Base-by-base conservation (phyloP, 1,140 invertebrate genomes). In the Trichonephila inaurata region DNA sequence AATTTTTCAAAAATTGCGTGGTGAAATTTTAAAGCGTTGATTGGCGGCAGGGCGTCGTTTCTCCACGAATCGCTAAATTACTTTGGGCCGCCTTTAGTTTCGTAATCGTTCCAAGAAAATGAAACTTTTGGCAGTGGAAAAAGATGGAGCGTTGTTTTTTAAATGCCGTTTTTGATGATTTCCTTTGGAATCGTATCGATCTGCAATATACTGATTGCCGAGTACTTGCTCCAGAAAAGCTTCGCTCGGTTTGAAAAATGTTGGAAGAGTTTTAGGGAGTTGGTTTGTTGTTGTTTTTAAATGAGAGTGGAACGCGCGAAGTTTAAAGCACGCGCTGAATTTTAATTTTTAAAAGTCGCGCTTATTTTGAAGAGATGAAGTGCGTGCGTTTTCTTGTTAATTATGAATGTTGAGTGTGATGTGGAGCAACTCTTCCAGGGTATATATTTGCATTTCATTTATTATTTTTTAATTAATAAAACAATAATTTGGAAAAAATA, bases 11-110 rank as follows among this genome's bases (percentile, higher is more conserved):
- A 93, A 93, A 93, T 93, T 89, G 85, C 92, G 92, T 93, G 66
- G 92, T 93, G 92, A 93, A 93, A 93, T 93, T 93, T 93, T 93
- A 93, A 93, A 93, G 92, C 85, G 85, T 93, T 93, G 92, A 93
- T 93, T 93, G 92, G 92, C 92, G 92, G 92, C 85, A 66, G 60
- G 69, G n/a, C 86, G 24, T 24, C 51, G 24, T 86, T 82, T 83
- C 92, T 72, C 92, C 85, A 33, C 92, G 92, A 93, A 93, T 93
- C 92, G 92, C n/a, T 89, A 85, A 92, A 92, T 92, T 92, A 44
- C 58, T 89, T 72, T 62, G 72, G 24, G 58, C 85, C 58, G 69
- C 58, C 40, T 88, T 64, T n/a, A 61, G 86, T 93, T 88, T 93
- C 61, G 58, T 64, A 28, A 44, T 93, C 40, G 28, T 72, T 92